A percentile compares a stretch with the other conserved stretches of the same genome.
These are phyloP conservation scores for Cossypha caffra DNA, from an alignment of 2,797 vertebrate species.

Conservation along the genomic window DNA sequence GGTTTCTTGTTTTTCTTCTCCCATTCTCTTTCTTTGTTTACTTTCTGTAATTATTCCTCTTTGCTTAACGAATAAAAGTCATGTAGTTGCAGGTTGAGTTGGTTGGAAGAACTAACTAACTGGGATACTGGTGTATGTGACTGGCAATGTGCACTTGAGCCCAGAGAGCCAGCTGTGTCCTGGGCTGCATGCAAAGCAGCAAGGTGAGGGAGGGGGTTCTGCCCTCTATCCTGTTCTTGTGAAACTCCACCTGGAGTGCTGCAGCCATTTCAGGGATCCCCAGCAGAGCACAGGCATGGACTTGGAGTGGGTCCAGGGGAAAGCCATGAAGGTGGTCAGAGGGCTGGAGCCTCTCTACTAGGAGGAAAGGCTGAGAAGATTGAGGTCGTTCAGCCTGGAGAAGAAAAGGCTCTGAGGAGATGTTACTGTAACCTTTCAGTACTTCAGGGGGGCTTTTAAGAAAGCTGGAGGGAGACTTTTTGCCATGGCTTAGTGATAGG, in stretches of 20 bases:
- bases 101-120: neutral
- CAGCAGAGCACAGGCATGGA: neutral
- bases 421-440: neutral
- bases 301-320: neutral
- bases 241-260: neutral
- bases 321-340: neutral
- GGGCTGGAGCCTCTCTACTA: neutral
- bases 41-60: neutral
- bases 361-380: neutral
- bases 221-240: neutral
- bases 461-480: neutral
- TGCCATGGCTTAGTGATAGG: neutral
- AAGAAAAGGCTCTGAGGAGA: too few relatives aligned
- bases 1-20: neutral
- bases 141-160: neutral
- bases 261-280: neutral
- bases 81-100: neutral
- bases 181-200: neutral
- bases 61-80: neutral
- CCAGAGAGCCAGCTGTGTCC: neutral
- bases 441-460: neutral
- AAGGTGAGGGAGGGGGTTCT: neutral
- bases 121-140: neutral
- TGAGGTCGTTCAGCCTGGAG: neutral
- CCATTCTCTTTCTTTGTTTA: neutral